Percentiles rank a stretch among this genome's conserved stretches.
Evolutionary conservation across 2,888 invertebrate species (phyloP).

Genomic region (Clusia tigrina): DNA sequence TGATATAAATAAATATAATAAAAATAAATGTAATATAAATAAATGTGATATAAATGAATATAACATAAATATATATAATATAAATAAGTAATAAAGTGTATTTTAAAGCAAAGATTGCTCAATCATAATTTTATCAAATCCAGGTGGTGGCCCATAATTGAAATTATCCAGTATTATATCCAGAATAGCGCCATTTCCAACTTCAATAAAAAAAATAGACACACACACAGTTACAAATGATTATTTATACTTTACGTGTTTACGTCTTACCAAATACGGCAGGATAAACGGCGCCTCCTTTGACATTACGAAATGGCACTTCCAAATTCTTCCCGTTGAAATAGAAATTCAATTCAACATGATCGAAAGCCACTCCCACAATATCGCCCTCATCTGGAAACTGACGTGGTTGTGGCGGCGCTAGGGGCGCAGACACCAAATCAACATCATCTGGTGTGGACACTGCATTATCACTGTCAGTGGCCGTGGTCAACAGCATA

Average conservation of each 20-base stretch:
- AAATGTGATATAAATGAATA: too few species aligned
- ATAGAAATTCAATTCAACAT: slow-evolving; percentile 93
- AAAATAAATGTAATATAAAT: too few species aligned
- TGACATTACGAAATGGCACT: slow-evolving; percentile 84
- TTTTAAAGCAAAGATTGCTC: slow-evolving; percentile 94
- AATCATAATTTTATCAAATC: slow-evolving; percentile 94
- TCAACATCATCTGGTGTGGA: slow-evolving; percentile 15
- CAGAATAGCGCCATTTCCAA: slow-evolving; percentile 96
- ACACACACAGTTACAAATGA: neutral
- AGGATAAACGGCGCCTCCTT: slow-evolving; percentile 87
- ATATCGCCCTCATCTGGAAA: slow-evolving; percentile 89
- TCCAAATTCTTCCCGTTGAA: slow-evolving; percentile 90
- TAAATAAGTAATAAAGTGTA: too few species aligned
- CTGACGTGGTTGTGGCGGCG: slow-evolving; percentile 41
- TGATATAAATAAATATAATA: too few species aligned
- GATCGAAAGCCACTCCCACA: slow-evolving; percentile 90
- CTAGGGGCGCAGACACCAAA: slow-evolving; percentile 27
- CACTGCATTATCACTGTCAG: slow-evolving; percentile 49
- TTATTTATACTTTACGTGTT: too few species aligned
- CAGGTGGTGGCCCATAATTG: slow-evolving; percentile 80
- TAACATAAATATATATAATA: too few species aligned
- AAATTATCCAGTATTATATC: slow-evolving; percentile 94
- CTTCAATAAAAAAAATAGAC: slow-evolving; percentile 68
- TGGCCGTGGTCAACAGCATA: slow-evolving; percentile 50
- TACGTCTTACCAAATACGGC: slow-evolving; percentile 91